These are phyloP conservation scores for Otocyon megalotis DNA, from an alignment of 2,113 vertebrate genomes.

Conservation along the genomic window DNA sequence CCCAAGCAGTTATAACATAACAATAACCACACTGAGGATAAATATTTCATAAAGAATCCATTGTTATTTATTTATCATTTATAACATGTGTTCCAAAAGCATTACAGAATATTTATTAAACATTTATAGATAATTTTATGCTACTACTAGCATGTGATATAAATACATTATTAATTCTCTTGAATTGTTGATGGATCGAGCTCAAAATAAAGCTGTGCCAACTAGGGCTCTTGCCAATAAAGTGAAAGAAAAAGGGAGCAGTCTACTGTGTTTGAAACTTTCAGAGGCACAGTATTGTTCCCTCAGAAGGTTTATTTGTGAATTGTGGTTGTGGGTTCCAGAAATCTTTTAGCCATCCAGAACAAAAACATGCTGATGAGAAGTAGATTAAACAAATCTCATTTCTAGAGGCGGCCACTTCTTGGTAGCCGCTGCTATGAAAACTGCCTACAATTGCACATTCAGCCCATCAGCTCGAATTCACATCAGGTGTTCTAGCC, in stretches of 20 bases:
- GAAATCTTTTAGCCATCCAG: constrained; percentile 1
- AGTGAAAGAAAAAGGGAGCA: neutral
- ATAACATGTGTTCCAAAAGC: constrained; percentile 87
- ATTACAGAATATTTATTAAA: constrained; percentile 90
- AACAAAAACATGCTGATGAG: neutral
- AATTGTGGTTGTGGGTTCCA: constrained; percentile 19
- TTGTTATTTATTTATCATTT: constrained; percentile 90
- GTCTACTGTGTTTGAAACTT: constrained; percentile 37
- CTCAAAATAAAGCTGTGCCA: constrained; percentile 78
- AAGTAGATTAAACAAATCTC: constrained; percentile 40
- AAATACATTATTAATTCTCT: constrained; percentile 89
- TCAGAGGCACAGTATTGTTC: neutral
- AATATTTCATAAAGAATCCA: constrained; percentile 88
- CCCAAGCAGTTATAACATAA: constrained; percentile 85
- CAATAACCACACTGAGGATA: constrained; percentile 85
- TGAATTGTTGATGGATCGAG: constrained; percentile 82
- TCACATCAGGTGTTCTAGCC: fast-evolving
- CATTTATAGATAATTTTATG: constrained; percentile 90
- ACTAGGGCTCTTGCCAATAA: constrained; percentile 68
- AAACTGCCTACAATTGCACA: neutral
- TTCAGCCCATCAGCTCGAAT: neutral
- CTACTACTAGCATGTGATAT: constrained; percentile 85
- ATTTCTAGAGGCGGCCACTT: neutral
- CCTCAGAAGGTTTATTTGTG: constrained; percentile 29
- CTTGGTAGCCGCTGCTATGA: neutral